A percentile compares a stretch with the other conserved stretches of the same genome.
phyloP scores from a whole-genome alignment of 2,113 vertebrate genomes.

The Austrofundulus limnaeus region DNA sequence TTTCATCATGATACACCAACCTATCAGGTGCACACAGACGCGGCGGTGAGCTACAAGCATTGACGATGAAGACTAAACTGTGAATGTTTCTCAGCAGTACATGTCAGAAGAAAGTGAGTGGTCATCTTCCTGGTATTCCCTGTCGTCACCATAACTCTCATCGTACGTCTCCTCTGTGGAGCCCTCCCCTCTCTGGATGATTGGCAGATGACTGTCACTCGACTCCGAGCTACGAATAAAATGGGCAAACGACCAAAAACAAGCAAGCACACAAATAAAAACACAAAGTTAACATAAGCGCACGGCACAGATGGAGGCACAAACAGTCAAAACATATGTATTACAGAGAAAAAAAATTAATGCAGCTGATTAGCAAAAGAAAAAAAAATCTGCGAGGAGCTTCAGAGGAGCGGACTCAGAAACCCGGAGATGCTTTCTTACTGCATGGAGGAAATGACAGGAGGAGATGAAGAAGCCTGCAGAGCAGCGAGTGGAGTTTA shows the following conservation, averaged over 20 bases:
- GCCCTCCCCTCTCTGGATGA: constrained; percentile 86
- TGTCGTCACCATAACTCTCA: constrained; percentile 82
- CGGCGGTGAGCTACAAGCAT: neutral
- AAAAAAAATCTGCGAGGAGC: constrained; percentile 7
- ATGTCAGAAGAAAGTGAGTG: constrained; percentile 89
- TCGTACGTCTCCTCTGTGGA: constrained; percentile 87
- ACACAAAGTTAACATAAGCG: constrained; percentile 43
- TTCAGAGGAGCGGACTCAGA: constrained; percentile 13
- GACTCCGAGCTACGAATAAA: constrained; percentile 85
- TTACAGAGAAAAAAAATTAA: constrained; percentile 33
- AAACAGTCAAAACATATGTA: constrained; percentile 32
- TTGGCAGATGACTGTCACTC: constrained; percentile 88
- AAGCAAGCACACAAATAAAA: constrained; percentile 33
- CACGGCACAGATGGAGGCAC: constrained; percentile 32
- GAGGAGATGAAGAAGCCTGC: constrained; percentile 15
- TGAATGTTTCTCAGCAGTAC: constrained; percentile 74
- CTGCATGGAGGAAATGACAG: constrained; percentile 8
- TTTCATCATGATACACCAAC: constrained; percentile 90
- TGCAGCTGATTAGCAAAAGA: constrained; percentile 52
- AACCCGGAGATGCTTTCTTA: constrained; percentile 39
- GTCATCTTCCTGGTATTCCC: constrained; percentile 86
- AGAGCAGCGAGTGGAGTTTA: constrained; percentile 36
- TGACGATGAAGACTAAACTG: constrained; percentile 6
- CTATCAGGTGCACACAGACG: constrained; percentile 65
- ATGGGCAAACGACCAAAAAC: constrained; percentile 24